A percentile compares a stretch with the other conserved stretches of the same genome.
Conservation (phyloP, 2,888 invertebrate species). For the Anorthoa munda region DNA sequence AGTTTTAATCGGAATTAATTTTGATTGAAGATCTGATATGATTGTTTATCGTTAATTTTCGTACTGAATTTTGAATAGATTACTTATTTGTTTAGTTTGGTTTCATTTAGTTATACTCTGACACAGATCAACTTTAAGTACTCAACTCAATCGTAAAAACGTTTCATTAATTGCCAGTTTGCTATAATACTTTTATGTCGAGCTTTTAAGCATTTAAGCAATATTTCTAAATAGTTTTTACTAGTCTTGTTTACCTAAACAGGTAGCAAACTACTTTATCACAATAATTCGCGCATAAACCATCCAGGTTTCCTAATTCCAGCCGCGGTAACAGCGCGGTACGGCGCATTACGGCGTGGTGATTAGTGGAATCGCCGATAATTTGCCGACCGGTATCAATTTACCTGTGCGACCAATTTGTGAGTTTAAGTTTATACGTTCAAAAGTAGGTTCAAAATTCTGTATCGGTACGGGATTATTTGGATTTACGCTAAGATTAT, state of each 20-base stretch:
- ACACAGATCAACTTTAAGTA: no score
- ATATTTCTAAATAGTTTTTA: not conserved
- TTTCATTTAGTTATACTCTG: no score
- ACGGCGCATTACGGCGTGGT: conserved; percentile 52
- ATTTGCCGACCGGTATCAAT: conserved; percentile 69
- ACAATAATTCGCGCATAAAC: conserved; percentile 47
- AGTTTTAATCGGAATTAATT: not conserved
- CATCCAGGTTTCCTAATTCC: conserved; percentile 58
- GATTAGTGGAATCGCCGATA: conserved; percentile 74
- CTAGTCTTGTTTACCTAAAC: not conserved
- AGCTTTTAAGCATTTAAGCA: no score
- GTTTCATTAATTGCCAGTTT: no score
- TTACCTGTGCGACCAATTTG: conserved; percentile 66
- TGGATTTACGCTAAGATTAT: not conserved
- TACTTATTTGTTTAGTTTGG: no score
- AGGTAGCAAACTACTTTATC: conserved; percentile 19
- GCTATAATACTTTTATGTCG: no score
- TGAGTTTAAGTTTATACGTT: conserved; percentile 37
- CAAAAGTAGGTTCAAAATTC: conserved; percentile 16
- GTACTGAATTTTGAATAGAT: not conserved
- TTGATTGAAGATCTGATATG: not conserved
- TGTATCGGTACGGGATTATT: not conserved
- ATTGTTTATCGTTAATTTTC: not conserved
- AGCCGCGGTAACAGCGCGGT: conserved; percentile 57
- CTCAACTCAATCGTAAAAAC: no score